Percentiles rank a stretch among this genome's conserved stretches.
Evolutionary conservation across 2,888 invertebrate genomes (phyloP).

Genomic region (Tillus elongatus): DNA sequence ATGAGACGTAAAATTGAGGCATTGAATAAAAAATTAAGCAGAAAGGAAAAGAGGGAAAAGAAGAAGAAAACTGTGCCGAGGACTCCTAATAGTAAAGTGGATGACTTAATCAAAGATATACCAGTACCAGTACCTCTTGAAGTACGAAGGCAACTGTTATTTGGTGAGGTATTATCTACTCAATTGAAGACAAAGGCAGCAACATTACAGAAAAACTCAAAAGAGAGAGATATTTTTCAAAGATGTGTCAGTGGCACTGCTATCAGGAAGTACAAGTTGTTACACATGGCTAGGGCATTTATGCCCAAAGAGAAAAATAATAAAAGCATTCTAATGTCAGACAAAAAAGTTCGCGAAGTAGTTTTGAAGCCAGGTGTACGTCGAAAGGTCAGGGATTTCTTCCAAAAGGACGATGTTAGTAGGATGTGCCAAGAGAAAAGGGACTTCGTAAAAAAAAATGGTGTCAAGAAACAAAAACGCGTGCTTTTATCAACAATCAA

Average conservation of each 20-base stretch:
- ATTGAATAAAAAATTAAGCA: slow-evolving; percentile 8
- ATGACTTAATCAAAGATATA: slow-evolving; percentile 8
- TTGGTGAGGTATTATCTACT: slow-evolving; percentile 3
- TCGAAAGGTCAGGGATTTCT: slow-evolving; percentile 15
- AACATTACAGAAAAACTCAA: slow-evolving; percentile 13
- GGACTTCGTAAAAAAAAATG: slow-evolving; percentile 19
- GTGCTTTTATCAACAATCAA: slow-evolving; percentile 15
- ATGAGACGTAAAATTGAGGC: slow-evolving; percentile 7
- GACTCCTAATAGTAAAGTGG: slow-evolving; percentile 1
- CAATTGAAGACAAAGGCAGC: slow-evolving; percentile 7
- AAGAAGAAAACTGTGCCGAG: background rate
- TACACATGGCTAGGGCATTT: slow-evolving; percentile 11
- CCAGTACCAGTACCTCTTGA: background rate
- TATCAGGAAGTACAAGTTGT: slow-evolving; percentile 9
- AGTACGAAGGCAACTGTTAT: slow-evolving; percentile 7
- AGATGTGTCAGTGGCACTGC: slow-evolving; percentile 13
- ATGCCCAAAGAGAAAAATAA: slow-evolving; percentile 12
- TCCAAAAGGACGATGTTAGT: slow-evolving; percentile 21
- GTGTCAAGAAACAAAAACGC: slow-evolving; percentile 22
- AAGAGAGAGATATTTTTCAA: slow-evolving; percentile 14
- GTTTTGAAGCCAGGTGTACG: slow-evolving; percentile 11
- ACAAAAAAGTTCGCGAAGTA: slow-evolving; percentile 9
- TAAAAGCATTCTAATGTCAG: slow-evolving; percentile 11
- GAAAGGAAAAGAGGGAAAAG: slow-evolving; percentile 7
- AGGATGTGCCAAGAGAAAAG: slow-evolving; percentile 23